Evolutionary conservation across 2,797 vertebrate species (phyloP).

Genomic region (Pithecia hirsuta): DNA sequence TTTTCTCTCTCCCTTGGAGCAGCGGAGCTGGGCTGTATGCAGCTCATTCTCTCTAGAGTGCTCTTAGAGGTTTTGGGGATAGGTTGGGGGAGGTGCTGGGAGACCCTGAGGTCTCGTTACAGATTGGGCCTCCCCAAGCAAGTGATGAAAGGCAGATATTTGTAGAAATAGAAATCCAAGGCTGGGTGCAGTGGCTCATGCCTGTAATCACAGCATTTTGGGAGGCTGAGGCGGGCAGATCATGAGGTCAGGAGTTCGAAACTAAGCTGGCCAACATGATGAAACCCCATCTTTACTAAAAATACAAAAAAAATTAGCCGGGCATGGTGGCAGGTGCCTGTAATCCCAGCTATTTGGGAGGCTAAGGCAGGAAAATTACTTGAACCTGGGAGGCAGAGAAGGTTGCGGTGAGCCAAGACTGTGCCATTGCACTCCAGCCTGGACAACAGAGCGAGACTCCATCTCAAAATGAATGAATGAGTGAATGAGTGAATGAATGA

Average conservation of each 20-base stretch:
- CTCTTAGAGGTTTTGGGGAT: not conserved
- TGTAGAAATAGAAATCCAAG: slow-evolving; percentile 19
- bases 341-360: not conserved
- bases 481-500: too few relatives aligned
- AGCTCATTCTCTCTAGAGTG: not conserved
- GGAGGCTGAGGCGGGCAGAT: not conserved
- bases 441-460: too few relatives aligned
- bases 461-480: too few relatives aligned
- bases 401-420: too few relatives aligned
- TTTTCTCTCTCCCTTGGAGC: not conserved
- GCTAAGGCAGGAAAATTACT: not conserved
- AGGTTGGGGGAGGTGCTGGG: not conserved
- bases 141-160: not conserved
- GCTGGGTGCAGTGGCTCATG: not conserved
- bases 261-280: not conserved
- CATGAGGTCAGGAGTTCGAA: not conserved
- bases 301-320: not conserved
- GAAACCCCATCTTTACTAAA: not conserved
- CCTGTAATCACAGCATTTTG: not conserved
- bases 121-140: not conserved
- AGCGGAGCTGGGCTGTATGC: not conserved
- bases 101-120: not conserved
- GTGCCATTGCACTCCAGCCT: too few relatives aligned
- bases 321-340: not conserved
- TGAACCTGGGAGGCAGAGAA: not conserved